phyloP scores from a whole-genome alignment of 2,113 vertebrate genomes.

The Micromys minutus region DNA sequence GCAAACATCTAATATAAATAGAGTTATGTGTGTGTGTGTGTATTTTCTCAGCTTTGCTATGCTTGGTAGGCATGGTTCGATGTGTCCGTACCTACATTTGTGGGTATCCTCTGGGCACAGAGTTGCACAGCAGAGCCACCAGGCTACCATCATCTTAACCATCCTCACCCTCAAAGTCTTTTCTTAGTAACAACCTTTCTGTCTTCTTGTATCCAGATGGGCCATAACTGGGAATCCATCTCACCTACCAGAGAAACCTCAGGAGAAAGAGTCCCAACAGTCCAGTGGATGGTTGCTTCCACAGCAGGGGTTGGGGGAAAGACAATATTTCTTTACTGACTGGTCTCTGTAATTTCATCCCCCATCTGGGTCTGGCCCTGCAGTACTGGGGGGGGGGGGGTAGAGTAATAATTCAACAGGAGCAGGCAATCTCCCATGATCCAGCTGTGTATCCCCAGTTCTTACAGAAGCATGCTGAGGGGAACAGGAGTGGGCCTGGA shows the following conservation, averaged over 20 bases:
- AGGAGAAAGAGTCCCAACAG: too few relatives aligned
- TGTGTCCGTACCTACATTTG: accelerated
- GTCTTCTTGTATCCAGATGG: neutral
- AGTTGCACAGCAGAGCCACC: too few relatives aligned
- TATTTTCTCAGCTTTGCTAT: accelerated
- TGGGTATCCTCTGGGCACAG: neutral
- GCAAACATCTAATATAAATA: neutral
- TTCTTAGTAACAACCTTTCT: too few relatives aligned
- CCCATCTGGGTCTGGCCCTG: accelerated
- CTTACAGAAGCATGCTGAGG: neutral
- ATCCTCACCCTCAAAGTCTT: neutral
- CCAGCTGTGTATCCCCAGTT: neutral
- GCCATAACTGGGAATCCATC: accelerated
- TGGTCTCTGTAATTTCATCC: neutral
- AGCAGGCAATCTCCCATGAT: neutral
- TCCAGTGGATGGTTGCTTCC: neutral
- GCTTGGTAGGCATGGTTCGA: neutral
- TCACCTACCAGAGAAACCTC: neutral
- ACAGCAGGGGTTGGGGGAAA: neutral
- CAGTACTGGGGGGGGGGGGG: accelerated
- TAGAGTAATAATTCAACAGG: accelerated
- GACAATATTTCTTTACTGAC: neutral
- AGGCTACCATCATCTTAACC: accelerated
- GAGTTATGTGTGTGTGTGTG: too few relatives aligned
- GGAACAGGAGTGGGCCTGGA: neutral